These are phyloP conservation scores for Elmis aenea DNA, from an alignment of 2,888 invertebrate species.

Conservation along the genomic window DNA sequence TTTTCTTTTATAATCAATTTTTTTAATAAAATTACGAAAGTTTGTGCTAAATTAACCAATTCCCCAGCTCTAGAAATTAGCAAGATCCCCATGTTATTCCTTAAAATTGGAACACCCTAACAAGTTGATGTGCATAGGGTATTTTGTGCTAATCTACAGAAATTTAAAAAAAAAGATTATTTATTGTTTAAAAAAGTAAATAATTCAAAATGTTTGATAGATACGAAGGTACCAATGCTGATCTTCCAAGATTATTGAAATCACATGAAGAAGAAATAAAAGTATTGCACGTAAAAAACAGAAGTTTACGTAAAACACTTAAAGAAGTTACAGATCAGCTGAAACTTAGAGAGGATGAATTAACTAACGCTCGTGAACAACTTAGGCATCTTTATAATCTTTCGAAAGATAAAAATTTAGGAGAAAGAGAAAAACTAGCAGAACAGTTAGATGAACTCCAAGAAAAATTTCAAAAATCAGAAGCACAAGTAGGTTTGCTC, in stretches of 20 bases:
- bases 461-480: constrained; percentile 53
- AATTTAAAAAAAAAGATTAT: no score
- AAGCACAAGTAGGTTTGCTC: constrained; percentile 60
- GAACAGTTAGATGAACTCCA: constrained; percentile 56
- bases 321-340: constrained; percentile 60
- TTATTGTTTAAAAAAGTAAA: constrained; percentile 2
- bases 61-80: no score
- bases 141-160: background rate
- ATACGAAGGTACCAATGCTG: constrained; percentile 74
- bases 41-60: no score
- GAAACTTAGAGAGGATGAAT: constrained; percentile 65
- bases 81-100: no score
- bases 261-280: constrained; percentile 75
- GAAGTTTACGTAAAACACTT: constrained; percentile 59
- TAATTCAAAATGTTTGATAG: constrained; percentile 35
- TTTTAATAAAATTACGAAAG: no score
- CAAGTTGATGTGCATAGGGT: background rate
- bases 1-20: no score
- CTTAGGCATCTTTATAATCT: constrained; percentile 65
- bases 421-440: constrained; percentile 69
- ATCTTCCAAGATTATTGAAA: constrained; percentile 68
- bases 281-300: constrained; percentile 64
- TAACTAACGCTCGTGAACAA: constrained; percentile 61
- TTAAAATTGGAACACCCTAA: no score
- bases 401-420: constrained; percentile 67